These are phyloP conservation scores for Artibeus jamaicensis DNA, from an alignment of 2,797 vertebrate species.

Conservation along the genomic window DNA sequence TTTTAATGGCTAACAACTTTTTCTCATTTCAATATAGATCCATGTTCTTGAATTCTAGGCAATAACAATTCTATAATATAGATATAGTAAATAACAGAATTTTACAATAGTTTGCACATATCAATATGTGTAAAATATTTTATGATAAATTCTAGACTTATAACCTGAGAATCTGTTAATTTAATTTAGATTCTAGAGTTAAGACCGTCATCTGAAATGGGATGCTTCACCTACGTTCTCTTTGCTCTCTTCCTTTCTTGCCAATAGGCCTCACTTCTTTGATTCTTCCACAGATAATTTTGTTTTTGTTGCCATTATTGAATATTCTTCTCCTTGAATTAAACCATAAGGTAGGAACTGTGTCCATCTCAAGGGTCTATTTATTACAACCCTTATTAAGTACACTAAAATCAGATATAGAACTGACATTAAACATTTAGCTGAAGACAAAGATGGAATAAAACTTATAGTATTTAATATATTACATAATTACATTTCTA, in stretches of 20 bases:
- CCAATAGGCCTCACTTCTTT: background rate
- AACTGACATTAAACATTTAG: background rate
- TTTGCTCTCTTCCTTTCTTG: background rate
- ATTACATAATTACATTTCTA: background rate
- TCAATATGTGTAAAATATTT: background rate
- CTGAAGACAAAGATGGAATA: constrained; percentile 6
- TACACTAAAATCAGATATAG: background rate
- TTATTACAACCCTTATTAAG: background rate
- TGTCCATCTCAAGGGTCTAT: background rate
- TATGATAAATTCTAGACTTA: constrained; percentile 14
- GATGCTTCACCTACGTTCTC: background rate
- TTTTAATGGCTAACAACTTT: constrained; percentile 31
- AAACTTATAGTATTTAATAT: background rate
- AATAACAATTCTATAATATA: background rate
- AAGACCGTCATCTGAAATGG: background rate
- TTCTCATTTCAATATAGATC: background rate
- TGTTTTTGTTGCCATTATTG: constrained; percentile 32
- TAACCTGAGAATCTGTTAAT: constrained; percentile 19
- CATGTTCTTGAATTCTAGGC: background rate
- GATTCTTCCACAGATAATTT: background rate
- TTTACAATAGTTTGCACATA: background rate
- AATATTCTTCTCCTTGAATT: background rate
- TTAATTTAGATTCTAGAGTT: background rate
- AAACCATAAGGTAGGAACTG: constrained; percentile 12
- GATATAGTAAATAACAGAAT: background rate